Evolutionary conservation across 2,888 invertebrate genomes (phyloP).

Genomic region (Scaptomyza caliginosa): DNA sequence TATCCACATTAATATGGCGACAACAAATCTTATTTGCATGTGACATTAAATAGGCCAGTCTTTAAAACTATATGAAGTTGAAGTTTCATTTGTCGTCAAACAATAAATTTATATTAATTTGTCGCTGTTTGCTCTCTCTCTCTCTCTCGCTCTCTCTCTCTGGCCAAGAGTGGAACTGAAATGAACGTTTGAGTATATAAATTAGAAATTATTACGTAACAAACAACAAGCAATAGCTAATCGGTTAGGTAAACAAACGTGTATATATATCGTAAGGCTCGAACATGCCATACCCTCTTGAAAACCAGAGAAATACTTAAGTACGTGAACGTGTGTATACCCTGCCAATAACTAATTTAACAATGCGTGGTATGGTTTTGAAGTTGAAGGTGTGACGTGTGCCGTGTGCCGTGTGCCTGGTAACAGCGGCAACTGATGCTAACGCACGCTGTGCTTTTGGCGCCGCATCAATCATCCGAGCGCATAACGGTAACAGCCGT

Average conservation of each 20-base stretch:
- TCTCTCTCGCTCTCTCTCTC: no score
- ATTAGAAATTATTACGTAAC: constrained; percentile 31
- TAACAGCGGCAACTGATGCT: constrained; percentile 44
- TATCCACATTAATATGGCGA: constrained; percentile 14
- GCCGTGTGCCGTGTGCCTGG: not conserved
- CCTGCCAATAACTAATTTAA: not conserved
- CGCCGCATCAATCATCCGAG: constrained; percentile 54
- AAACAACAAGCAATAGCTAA: constrained; percentile 12
- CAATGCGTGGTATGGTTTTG: constrained; percentile 10
- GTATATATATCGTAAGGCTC: not conserved
- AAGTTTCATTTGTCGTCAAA: not conserved
- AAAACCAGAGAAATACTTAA: no score
- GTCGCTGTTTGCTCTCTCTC: constrained; percentile 4
- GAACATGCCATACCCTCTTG: constrained; percentile 10
- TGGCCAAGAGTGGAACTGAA: constrained; percentile 13
- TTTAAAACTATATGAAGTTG: not conserved
- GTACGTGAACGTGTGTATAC: not conserved
- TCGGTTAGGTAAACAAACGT: constrained; percentile 6
- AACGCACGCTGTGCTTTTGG: constrained; percentile 37
- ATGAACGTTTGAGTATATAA: constrained; percentile 46
- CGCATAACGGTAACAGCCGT: constrained; percentile 53
- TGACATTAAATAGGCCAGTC: not conserved
- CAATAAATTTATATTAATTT: constrained; percentile 9
- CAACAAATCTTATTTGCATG: constrained; percentile 16
- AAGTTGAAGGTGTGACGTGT: constrained; percentile 10